Evolutionary conservation across 2,113 vertebrate species (phyloP), one percentile per base, ranked within the genome.

Genomic region (Salvator merianae): DNA sequence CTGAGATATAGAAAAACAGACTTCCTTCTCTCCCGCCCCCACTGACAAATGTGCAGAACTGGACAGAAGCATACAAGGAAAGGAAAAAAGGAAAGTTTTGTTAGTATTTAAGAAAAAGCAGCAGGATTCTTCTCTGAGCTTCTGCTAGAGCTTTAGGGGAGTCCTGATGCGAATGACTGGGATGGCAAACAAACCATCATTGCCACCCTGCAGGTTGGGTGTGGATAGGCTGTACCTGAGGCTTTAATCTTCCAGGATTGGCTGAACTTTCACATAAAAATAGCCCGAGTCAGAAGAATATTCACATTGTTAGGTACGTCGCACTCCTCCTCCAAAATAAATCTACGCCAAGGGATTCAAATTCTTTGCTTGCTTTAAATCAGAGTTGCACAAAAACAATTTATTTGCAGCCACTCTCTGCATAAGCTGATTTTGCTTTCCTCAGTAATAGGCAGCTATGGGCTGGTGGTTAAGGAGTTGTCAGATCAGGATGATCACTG

Each of bases 141-240:
- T 77, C 89, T 76, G 8, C 71, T 86, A 72, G 69, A 90, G 85
- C 7, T 47, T 86, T 77, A 38, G 0, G 32, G 73, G 24, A 86
- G 22, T 66, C 78, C 66, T 88, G 88, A 90, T 86, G 74, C 65
- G 89, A 90, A 87, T 87, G 69, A 50, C 72, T 83, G 34, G 84
- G 87, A 90, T 87, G 40, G 88, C 90, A 89, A n/a, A 85, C 82
- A 89, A 93, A 93, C 86, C 86, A 88, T 86, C 92, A 93, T 84
- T 85, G 83, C 22, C 88, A 38, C 84, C 65, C 30, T 32, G 53
- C 82, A 55, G 22, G 47, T 40, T 40, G 8, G 26, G 9, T 38
- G 34, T 3, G 4, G 26, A 34, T 14, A 32, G n/a, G 32, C n/a
- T 53, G 43, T 40, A 76, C 12, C 9, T 30, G n/a, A 40, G 24